Evolutionary conservation across 2,113 vertebrate species (phyloP).

Genomic region (Ranitomeya imitator): DNA sequence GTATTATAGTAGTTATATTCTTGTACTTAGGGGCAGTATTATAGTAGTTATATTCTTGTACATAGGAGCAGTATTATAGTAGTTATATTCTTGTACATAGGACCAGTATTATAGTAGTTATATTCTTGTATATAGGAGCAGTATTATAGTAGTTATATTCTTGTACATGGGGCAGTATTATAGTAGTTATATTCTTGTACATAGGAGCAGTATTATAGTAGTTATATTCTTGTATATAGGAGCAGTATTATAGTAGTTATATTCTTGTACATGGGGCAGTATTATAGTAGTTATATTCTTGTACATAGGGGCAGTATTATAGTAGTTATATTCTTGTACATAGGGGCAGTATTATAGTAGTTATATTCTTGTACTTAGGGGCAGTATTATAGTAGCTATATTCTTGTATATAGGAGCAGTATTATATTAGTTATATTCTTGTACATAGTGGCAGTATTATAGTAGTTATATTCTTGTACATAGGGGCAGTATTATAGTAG

Average conservation of each 20-base stretch:
- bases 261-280: background rate
- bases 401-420: no score
- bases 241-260: conserved; percentile 18
- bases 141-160: background rate
- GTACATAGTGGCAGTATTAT: background rate
- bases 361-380: no score
- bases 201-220: conserved; percentile 11
- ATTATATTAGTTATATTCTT: background rate
- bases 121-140: background rate
- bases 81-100: background rate
- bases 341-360: conserved; percentile 1
- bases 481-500: background rate
- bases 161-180: background rate
- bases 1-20: background rate
- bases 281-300: background rate
- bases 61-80: background rate
- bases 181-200: conserved; percentile 10
- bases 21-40: no score
- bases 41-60: background rate
- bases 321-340: conserved; percentile 6
- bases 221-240: conserved; percentile 10
- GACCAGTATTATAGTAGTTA: background rate
- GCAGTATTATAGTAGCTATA: no score
- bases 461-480: conserved; percentile 5
- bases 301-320: background rate